Evolutionary conservation across 1,140 invertebrate genomes (phyloP).

Genomic region (Metaphire vulgaris): DNA sequence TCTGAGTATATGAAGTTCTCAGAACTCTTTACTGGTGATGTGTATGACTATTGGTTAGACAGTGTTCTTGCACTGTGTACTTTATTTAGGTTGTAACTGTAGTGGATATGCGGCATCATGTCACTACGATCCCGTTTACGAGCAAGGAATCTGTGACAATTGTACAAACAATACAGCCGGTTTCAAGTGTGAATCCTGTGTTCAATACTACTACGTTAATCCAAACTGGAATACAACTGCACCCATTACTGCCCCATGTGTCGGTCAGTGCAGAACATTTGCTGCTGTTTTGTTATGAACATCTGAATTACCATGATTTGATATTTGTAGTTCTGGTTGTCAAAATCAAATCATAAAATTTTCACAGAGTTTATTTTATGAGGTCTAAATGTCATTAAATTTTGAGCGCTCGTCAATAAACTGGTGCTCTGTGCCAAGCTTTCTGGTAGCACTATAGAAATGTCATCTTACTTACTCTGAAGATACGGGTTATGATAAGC

Average conservation of each 20-base stretch:
- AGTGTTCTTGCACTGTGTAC: not conserved
- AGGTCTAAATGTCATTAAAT: too few relatives aligned
- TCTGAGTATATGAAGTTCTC: not conserved
- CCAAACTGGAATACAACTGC: conserved; percentile 3
- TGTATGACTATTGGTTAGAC: not conserved
- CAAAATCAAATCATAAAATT: not conserved
- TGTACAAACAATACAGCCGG: conserved; percentile 22
- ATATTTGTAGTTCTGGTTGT: not conserved
- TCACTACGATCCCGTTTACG: conserved; percentile 20
- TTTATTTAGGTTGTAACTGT: conserved; percentile 23
- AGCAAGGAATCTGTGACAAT: conserved; percentile 25
- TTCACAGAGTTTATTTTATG: not conserved
- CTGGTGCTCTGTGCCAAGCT: too few relatives aligned
- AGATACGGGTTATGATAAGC: too few relatives aligned
- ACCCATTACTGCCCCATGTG: not conserved
- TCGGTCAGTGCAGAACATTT: too few relatives aligned
- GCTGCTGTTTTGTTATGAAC: not conserved
- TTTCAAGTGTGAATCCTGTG: conserved; percentile 25
- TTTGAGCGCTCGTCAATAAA: too few relatives aligned
- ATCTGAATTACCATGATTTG: not conserved
- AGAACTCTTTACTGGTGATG: too few relatives aligned
- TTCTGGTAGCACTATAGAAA: too few relatives aligned
- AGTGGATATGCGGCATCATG: conserved; percentile 11
- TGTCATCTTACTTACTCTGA: too few relatives aligned
- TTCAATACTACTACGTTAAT: conserved; percentile 19